Base-by-base conservation (phyloP, 2,888 invertebrate species). In the Campoletis raptor region DNA sequence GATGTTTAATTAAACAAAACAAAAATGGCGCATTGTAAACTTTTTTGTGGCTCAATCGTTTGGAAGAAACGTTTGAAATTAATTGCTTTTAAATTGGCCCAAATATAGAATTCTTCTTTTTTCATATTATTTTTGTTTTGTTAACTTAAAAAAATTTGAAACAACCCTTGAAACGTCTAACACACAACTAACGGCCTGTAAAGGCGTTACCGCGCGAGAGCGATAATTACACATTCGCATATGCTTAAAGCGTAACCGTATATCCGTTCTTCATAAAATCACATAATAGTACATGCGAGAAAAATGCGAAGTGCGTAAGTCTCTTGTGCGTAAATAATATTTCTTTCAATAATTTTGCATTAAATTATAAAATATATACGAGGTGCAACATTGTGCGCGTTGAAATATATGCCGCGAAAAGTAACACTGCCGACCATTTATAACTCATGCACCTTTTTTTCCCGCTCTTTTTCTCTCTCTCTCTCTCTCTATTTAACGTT, bases 161-260 rank as follows among this genome's bases (percentile, higher is more conserved):
- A 69, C 73, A 45, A 86, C 88, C 88, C 88, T 87, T 69, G 81
- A 3, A 36, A 12, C 21, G 42, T 61, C 61, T 21, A 69, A 82
- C 64, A 81, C 80, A 69, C 81, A 74, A 77, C 66, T 82, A 89
- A 86, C 87, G 83, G 86, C 83, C 76, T 86, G 87, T 81, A 86
- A 88, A 88, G 85, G 88, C 89, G 88, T 89, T 88, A 86, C 79
- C 67, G 81, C 83, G 83, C 67, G 81, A 81, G 82, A 85, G 81
- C 64, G 83, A 89, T 89, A 88, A 88, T 88, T 88, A 89, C 83
- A 86, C 54, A 66, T 87, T 85, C 87, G 76, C 78, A 84, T 84
- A 85, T 86, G 83, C 87, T 79, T 80, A 87, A 87, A 87, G 89
- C 87, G 86, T 84, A 86, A 89, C 89, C 87, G 89, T 88, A 88